A percentile compares a stretch with the other conserved stretches of the same genome.
phyloP scores from a whole-genome alignment of 1,140 invertebrate species.

The Megalonaias nervosa region DNA sequence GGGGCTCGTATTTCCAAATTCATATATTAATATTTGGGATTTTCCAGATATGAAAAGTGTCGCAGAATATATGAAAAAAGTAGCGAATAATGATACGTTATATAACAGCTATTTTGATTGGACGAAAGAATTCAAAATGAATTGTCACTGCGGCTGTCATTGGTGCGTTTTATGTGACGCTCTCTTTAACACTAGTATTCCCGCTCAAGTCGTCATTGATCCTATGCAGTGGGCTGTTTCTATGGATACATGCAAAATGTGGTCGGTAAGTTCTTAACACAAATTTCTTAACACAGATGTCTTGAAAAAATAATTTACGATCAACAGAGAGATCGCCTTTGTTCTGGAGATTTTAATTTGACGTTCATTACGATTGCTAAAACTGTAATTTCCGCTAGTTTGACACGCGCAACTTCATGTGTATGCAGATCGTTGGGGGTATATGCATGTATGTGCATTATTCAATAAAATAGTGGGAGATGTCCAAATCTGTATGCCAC shows the following conservation, averaged over 20 bases:
- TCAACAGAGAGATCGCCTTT: no score
- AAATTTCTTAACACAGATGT: no score
- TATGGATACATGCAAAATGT: conserved; percentile 42
- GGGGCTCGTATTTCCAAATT: conserved; percentile 76
- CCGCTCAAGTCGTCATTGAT: conserved; percentile 51
- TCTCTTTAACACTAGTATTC: conserved; percentile 43
- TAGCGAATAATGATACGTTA: conserved; percentile 51
- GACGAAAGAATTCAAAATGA: conserved; percentile 42
- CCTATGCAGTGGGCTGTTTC: conserved; percentile 49
- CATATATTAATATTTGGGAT: conserved; percentile 94
- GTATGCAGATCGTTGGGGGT: no score
- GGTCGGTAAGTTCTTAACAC: conserved; percentile 13
- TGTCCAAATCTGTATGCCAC: no score
- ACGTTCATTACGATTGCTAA: no score
- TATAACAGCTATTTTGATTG: conserved; percentile 68
- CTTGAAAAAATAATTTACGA: no score
- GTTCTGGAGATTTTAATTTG: no score
- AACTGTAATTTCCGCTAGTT: no score
- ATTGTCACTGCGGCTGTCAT: conserved; percentile 44
- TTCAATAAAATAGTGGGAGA: no score
- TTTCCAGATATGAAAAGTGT: conserved; percentile 88
- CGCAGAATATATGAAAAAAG: conserved; percentile 84
- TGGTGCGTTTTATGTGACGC: conserved; percentile 44
- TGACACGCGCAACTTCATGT: no score
- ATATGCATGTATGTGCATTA: no score